Evolutionary conservation across 1,140 invertebrate genomes (phyloP).

Genomic region (Lasioglossum baleicum): DNA sequence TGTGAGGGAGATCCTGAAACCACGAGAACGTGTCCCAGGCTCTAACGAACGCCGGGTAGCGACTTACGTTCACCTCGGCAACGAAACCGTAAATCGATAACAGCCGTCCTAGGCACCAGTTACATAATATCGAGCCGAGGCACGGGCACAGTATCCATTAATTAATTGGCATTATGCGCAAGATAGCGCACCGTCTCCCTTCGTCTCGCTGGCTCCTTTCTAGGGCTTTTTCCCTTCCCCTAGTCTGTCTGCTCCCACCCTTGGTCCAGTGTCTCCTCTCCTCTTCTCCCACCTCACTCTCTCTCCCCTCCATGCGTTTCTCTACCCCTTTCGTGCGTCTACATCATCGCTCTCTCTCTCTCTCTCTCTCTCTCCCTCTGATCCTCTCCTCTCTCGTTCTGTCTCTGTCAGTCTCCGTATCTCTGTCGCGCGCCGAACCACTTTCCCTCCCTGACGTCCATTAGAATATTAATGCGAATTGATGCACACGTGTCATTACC

Average conservation of each 20-base stretch:
- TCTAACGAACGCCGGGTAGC: conserved; percentile 19
- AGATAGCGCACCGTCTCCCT: conserved; percentile 46
- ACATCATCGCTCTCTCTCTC: conserved; percentile 15
- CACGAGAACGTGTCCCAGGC: not conserved
- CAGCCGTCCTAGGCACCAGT: conserved; percentile 50
- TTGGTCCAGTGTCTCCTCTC: not conserved
- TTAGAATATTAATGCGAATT: conserved; percentile 80
- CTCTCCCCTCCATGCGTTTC: conserved; percentile 20
- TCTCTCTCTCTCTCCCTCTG: conserved; percentile 6
- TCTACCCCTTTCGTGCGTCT: conserved; percentile 23
- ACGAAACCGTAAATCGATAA: conserved; percentile 54
- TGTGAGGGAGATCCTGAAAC: not conserved
- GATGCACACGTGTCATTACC: conserved; percentile 79
- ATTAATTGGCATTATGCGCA: conserved; percentile 64
- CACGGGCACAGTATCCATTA: conserved; percentile 58
- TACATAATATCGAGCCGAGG: conserved; percentile 54
- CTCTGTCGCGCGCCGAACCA: not conserved
- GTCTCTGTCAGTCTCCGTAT: too few relatives aligned
- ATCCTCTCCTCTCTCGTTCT: conserved; percentile 17
- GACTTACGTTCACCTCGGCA: conserved; percentile 48
- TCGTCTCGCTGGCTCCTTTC: conserved; percentile 58
- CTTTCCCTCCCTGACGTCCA: conserved; percentile 65
- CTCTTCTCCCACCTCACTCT: conserved; percentile 12
- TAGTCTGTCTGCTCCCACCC: not conserved
- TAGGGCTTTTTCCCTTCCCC: conserved; percentile 43